Conservation (phyloP, 2,113 vertebrate genomes). For the Plotosus lineatus region DNA sequence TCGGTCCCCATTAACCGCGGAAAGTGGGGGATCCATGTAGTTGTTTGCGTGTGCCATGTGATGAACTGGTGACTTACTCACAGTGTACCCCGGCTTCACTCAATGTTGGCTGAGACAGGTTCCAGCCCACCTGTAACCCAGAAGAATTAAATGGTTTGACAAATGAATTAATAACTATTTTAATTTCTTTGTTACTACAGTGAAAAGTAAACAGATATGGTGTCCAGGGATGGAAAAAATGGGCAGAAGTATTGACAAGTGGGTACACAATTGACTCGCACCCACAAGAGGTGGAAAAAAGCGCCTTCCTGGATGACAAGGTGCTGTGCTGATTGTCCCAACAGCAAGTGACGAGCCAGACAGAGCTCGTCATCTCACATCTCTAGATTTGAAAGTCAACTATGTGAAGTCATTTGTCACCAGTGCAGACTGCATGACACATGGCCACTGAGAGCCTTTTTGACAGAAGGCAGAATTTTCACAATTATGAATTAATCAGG, state of each 20-base stretch:
- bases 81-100: too few relatives aligned
- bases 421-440: not conserved
- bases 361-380: not conserved
- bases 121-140: too few relatives aligned
- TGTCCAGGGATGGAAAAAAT: not conserved
- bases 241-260: not conserved
- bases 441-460: not conserved
- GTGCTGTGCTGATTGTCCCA: not conserved
- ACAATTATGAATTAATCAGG: not conserved
- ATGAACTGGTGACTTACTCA: too few relatives aligned
- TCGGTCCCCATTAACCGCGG: too few relatives aligned
- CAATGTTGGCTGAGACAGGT: too few relatives aligned
- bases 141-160: too few relatives aligned
- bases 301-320: not conserved
- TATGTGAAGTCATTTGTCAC: not conserved
- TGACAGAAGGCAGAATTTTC: not conserved
- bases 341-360: not conserved
- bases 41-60: too few relatives aligned
- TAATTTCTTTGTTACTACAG: not conserved
- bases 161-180: too few relatives aligned
- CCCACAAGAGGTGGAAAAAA: not conserved
- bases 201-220: not conserved
- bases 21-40: too few relatives aligned
- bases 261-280: not conserved
- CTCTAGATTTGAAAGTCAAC: slow-evolving; percentile 10